Conservation (phyloP, 2,113 vertebrate genomes). For the Sula dactylatra region DNA sequence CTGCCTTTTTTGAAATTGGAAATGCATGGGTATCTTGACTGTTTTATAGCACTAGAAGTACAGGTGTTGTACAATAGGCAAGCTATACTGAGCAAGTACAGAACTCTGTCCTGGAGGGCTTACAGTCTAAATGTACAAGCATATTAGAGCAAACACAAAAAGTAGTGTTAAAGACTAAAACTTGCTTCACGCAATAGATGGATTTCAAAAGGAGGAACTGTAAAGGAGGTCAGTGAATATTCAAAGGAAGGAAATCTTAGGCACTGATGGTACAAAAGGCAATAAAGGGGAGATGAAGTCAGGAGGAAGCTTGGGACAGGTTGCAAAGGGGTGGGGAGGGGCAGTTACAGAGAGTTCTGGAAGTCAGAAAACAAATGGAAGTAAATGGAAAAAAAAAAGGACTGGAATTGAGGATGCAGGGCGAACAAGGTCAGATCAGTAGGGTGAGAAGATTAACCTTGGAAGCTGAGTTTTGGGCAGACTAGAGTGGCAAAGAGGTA, state of each 20-base stretch:
- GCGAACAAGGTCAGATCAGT: not conserved
- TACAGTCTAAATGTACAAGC: not conserved
- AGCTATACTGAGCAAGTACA: not conserved
- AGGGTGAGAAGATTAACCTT: constrained; percentile 20
- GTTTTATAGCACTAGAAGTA: not conserved
- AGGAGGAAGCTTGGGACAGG: not conserved
- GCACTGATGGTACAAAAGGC: not conserved
- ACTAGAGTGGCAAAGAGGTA: constrained; percentile 30
- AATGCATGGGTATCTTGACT: not conserved
- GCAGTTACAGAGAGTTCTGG: not conserved
- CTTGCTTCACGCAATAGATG: not conserved
- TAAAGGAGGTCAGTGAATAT: not conserved
- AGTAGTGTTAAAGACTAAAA: not conserved
- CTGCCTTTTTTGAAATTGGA: not conserved
- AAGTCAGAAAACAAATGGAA: constrained; percentile 16
- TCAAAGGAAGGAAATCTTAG: not conserved
- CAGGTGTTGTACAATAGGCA: not conserved
- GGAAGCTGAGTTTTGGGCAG: constrained; percentile 18
- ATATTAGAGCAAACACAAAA: not conserved
- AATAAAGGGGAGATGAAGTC: not conserved
- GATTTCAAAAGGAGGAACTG: not conserved
- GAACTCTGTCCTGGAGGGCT: constrained; percentile 33
- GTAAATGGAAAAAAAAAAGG: not conserved
- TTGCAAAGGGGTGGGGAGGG: not conserved
- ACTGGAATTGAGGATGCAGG: not conserved